phyloP scores from a whole-genome alignment of 2,113 vertebrate species.

The Hiodon tergisus region DNA sequence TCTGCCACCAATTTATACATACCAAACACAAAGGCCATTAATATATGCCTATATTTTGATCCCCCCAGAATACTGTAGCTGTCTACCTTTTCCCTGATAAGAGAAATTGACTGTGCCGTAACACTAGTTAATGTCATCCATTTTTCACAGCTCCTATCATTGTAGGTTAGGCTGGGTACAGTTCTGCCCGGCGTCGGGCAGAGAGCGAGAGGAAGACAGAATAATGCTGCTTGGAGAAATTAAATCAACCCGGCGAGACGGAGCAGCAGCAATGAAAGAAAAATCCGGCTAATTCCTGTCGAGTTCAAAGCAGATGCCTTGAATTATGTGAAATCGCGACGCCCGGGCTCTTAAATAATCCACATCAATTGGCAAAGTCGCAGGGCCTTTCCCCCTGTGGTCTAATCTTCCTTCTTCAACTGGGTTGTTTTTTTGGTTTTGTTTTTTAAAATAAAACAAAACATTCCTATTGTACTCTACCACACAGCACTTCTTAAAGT shows the following conservation, averaged over 20 bases:
- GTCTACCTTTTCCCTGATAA: constrained; percentile 30
- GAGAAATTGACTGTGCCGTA: constrained; percentile 44
- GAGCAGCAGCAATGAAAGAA: constrained; percentile 1
- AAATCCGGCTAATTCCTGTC: constrained; percentile 42
- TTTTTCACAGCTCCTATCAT: constrained; percentile 51
- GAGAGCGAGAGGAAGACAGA: constrained; percentile 25
- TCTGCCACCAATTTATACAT: constrained; percentile 43
- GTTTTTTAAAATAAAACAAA: background rate
- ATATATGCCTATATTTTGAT: constrained; percentile 51
- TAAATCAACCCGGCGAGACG: background rate
- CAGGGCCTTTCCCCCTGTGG: constrained; percentile 38
- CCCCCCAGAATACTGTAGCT: constrained; percentile 42
- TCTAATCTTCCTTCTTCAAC: constrained; percentile 33
- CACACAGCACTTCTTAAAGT: constrained; percentile 31
- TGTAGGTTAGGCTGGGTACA: constrained; percentile 45
- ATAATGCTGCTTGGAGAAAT: constrained; percentile 17
- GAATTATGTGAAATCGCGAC: constrained; percentile 44
- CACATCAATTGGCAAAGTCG: constrained; percentile 39
- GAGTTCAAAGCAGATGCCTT: constrained; percentile 37
- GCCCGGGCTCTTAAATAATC: constrained; percentile 46
- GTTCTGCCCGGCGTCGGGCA: constrained; percentile 30
- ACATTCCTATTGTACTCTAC: constrained; percentile 28
- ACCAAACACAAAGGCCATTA: constrained; percentile 38
- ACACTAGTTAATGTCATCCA: constrained; percentile 45
- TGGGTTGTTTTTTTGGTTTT: constrained; percentile 26